Percentiles rank a stretch among this genome's conserved stretches.
These are phyloP conservation scores for Trogon surrucura DNA, from an alignment of 2,113 vertebrate species.

Conservation along the genomic window DNA sequence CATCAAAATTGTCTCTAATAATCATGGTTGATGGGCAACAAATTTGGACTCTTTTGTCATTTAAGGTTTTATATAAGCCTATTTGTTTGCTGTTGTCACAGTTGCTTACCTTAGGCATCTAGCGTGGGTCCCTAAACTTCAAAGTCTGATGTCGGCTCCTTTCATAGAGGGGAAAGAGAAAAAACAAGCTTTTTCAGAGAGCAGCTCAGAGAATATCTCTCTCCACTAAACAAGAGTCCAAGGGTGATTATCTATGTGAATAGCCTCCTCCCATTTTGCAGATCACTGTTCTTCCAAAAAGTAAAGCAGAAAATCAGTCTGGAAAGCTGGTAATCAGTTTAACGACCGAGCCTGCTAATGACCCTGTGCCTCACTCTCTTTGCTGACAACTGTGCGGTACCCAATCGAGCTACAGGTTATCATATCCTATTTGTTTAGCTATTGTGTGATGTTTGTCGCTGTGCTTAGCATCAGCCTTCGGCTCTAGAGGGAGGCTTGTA, in stretches of 20 bases:
- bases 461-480: neutral
- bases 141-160: neutral
- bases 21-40: neutral
- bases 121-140: neutral
- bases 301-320: neutral
- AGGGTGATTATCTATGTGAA: neutral
- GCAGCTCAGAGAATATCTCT: neutral
- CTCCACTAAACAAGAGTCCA: neutral
- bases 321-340: neutral
- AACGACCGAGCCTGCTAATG: neutral
- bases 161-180: neutral
- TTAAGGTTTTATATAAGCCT: neutral
- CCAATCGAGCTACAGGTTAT: neutral
- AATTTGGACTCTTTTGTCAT: neutral
- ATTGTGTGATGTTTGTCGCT: neutral
- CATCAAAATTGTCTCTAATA: neutral
- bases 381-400: neutral
- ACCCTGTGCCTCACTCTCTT: neutral
- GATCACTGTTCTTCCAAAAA: neutral
- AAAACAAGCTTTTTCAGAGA: neutral
- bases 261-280: neutral
- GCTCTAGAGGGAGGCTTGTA: neutral
- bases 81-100: neutral
- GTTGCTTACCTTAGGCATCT: neutral
- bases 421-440: neutral